Conservation (phyloP, 2,113 vertebrate species). For the Willisornis vidua region DNA sequence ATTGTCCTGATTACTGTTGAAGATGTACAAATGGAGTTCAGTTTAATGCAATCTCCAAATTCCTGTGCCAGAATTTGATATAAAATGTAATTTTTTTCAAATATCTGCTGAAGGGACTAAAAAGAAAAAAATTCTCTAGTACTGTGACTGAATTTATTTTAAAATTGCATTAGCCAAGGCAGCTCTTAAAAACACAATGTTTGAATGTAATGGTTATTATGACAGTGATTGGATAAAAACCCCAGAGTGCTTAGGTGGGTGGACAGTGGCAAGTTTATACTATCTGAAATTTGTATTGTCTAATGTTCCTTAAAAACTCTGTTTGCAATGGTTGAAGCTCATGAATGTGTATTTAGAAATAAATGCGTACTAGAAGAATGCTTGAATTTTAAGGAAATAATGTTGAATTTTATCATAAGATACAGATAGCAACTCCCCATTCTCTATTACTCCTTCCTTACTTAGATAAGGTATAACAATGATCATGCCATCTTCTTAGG, state of each 20-base stretch:
- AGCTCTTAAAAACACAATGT: not conserved
- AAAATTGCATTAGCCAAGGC: not conserved
- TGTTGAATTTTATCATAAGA: not conserved
- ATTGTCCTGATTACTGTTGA: not conserved
- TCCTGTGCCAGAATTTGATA: not conserved
- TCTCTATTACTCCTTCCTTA: not conserved
- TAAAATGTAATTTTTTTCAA: not conserved
- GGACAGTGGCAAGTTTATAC: not conserved
- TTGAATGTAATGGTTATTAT: not conserved
- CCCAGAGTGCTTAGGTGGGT: not conserved
- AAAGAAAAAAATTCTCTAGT: not conserved
- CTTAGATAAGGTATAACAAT: not conserved
- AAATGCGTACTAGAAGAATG: not conserved
- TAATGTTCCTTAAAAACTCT: not conserved
- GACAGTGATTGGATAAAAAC: not conserved
- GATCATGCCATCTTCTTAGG: not conserved
- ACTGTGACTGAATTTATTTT: not conserved
- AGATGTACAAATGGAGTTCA: not conserved
- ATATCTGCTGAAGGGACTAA: not conserved
- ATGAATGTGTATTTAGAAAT: not conserved
- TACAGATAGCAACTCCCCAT: not conserved
- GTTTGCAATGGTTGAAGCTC: not conserved
- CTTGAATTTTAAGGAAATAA: not conserved
- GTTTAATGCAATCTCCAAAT: not conserved
- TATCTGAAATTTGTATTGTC: not conserved